phyloP scores from a whole-genome alignment of 2,797 vertebrate species.

The Halcyon badia region DNA sequence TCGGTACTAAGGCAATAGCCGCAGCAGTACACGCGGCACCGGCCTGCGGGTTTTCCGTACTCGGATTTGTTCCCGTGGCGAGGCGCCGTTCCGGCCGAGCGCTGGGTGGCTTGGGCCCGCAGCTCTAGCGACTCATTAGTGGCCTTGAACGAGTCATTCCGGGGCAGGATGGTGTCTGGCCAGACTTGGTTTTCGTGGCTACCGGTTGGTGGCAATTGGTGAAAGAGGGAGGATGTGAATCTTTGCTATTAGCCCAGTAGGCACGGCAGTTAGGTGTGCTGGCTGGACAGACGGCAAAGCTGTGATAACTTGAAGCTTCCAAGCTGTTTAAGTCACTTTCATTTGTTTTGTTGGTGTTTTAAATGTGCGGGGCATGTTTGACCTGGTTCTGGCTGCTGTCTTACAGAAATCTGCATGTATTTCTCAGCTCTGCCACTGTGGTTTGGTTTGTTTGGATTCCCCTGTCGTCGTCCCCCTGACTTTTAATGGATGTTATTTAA shows the following conservation, averaged over 20 bases:
- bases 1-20: neutral
- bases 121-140: neutral
- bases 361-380: neutral
- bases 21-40: neutral
- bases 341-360: neutral
- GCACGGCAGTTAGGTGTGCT: neutral
- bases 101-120: accelerated
- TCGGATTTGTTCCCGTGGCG: neutral
- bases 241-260: neutral
- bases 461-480: too few relatives aligned
- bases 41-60: neutral
- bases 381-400: neutral
- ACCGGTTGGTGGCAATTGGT: neutral
- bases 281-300: neutral
- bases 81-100: neutral
- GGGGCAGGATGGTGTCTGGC: neutral
- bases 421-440: neutral
- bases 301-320: neutral
- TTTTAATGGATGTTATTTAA: neutral
- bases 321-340: neutral
- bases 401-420: neutral
- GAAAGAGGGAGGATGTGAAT: neutral
- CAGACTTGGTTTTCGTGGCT: neutral
- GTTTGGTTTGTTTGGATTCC: neutral
- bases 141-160: neutral